Base-by-base conservation (phyloP, 2,888 invertebrate genomes). In the Horisme vitalbata region DNA sequence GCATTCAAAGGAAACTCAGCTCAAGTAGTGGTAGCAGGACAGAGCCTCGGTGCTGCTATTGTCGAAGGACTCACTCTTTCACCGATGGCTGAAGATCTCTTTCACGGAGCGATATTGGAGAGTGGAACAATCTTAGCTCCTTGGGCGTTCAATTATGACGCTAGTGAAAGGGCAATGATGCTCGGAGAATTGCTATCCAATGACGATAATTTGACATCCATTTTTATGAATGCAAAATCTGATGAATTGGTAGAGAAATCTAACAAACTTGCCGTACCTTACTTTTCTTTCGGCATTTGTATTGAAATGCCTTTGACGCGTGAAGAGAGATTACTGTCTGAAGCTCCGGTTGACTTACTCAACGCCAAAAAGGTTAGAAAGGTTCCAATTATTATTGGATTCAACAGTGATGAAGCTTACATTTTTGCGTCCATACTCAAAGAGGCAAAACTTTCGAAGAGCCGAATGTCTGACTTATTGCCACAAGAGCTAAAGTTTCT, bases 1-100 rank as follows among this genome's bases (percentile, higher is more conserved):
- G 88, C 87, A 0, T 89, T 89, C 41, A 70, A 74, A 43, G 89
- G 89, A n/a, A 79, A 82, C 44, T 71, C 88, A 1, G 57, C 76
- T 2, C 75, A 71, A 39, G 75, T 87, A 1, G 71, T 82, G 3
- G 46, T 84, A 3, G 88, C 67, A 0, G 88, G 89, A 0, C 85
- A 88, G 47, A 63, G 88, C 10, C 75, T 82, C 18, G 88, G 81
- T 5, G 88, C 87, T 0, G 85, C 88, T 0, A 76, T 87, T 46
- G 79, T 78, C 0, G 87, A 89, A 51, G 74, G 78, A 1, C 44
- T 86, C 7, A 59, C 69, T 23, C 41, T 88, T 1, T 75, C 81
- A 0, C 63, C 74, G 0, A 75, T 74, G 68, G 70, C 75, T 0
- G 51, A 61, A 15, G 79, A 71, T 1, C 59, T 89, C 1, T 80